phyloP scores from a whole-genome alignment of 2,113 vertebrate genomes.

The Psammodynastes pulverulentus region DNA sequence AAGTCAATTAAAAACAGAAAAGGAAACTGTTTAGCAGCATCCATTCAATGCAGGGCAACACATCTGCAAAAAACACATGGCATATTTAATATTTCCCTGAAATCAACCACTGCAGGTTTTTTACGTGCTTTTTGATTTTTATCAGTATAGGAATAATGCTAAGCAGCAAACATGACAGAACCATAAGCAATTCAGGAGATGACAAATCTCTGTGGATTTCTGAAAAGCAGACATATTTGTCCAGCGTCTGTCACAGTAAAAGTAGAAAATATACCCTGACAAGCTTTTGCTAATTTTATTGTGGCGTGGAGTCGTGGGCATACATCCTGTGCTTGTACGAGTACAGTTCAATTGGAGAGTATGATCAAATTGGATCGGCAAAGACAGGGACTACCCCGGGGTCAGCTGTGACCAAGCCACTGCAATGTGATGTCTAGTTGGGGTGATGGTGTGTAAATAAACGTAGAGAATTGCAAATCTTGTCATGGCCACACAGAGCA shows the following conservation, averaged over 20 bases:
- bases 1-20: not conserved
- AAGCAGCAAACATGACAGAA: conserved; percentile 8
- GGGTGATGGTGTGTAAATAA: conserved; percentile 97
- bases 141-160: not conserved
- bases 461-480: conserved; percentile 85
- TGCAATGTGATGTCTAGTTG: conserved; percentile 84
- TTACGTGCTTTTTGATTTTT: not conserved
- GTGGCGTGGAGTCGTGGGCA: conserved; percentile 66
- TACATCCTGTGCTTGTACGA: conserved; percentile 67
- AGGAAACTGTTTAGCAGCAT: not conserved
- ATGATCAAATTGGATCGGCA: conserved; percentile 81
- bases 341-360: conserved; percentile 72
- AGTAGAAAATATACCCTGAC: conserved; percentile 73
- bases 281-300: conserved; percentile 77
- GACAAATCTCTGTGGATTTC: conserved; percentile 46
- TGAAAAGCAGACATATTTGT: conserved; percentile 61
- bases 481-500: conserved; percentile 80
- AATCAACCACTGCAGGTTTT: not conserved
- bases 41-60: not conserved
- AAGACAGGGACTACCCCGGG: conserved; percentile 88
- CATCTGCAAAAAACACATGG: not conserved
- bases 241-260: conserved; percentile 65
- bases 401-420: conserved; percentile 81
- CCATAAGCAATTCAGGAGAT: conserved; percentile 44
- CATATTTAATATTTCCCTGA: conserved; percentile 13